A percentile compares a stretch with the other conserved stretches of the same genome.
Conservation (phyloP, 1,140 invertebrate genomes). For the Drosophila mojavensis region DNA sequence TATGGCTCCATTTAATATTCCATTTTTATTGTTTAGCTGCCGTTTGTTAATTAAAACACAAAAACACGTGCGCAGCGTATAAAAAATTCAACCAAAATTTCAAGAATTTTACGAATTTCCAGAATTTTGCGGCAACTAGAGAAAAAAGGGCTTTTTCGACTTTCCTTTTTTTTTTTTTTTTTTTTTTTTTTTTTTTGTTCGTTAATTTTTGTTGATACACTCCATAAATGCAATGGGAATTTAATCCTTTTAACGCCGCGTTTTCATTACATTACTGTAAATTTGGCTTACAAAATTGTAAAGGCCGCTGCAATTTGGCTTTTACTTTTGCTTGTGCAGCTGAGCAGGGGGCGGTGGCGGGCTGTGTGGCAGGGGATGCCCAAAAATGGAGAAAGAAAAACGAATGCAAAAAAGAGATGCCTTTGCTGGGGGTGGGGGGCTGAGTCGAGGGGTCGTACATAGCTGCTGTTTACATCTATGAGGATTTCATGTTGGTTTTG, state of each 20-base stretch:
- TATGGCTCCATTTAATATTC: slow-evolving; percentile 63
- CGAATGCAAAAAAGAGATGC: slow-evolving; percentile 34
- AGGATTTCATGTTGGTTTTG: slow-evolving; percentile 46
- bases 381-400: neutral
- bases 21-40: slow-evolving; percentile 72
- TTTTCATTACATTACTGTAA: slow-evolving; percentile 77
- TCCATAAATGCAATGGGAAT: slow-evolving; percentile 59
- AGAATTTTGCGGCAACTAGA: neutral
- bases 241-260: slow-evolving; percentile 74
- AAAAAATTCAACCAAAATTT: slow-evolving; percentile 67
- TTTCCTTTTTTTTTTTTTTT: slow-evolving; percentile 5
- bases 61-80: slow-evolving; percentile 77
- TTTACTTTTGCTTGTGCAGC: slow-evolving; percentile 36
- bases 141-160: slow-evolving; percentile 10
- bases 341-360: neutral
- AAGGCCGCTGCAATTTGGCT: slow-evolving; percentile 42
- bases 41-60: slow-evolving; percentile 81
- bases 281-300: slow-evolving; percentile 58
- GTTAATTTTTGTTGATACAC: slow-evolving; percentile 21
- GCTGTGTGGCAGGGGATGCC: neutral
- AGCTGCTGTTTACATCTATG: slow-evolving; percentile 51
- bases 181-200: slow-evolving; percentile 14
- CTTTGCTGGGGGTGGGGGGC: neutral
- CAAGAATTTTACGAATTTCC: slow-evolving; percentile 6
- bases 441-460: slow-evolving; percentile 1